Evolutionary conservation across 2,113 vertebrate species (phyloP), one percentile per base, ranked within the genome.

Genomic region (Xyrauchen texanus): DNA sequence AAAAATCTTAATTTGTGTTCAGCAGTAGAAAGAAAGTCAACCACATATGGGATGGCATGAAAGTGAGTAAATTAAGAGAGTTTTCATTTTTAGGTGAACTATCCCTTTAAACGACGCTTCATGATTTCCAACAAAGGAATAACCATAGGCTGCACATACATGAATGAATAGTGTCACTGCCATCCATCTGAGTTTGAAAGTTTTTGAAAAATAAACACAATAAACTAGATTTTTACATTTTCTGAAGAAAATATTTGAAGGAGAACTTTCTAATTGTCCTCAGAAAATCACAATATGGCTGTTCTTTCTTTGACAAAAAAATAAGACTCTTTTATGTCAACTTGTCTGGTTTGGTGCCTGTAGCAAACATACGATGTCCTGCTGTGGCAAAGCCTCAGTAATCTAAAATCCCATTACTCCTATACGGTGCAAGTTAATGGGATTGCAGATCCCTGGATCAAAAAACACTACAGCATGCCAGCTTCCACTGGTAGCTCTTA

Each of bases 331-430:
- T 47, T 69, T 49, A 51, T 51, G 47, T 63, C 10, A 9, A 64
- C 58, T 52, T 15, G 52, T 71, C 63, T n/a, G 49, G 57, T 16
- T 82, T 52, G 58, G 66, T 69, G 45, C 78, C 34, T 49, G 21
- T 13, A n/a, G 60, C 21, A 68, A 76, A 78, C 66, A 5, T 46
- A 64, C 49, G 13, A 47, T 70, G 21, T 79, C 76, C 76, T 47
- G 87, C 85, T 85, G 83, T 84, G 69, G 78, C 21, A 79, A 87
- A 53, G 81, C 82, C 84, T 85, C 76, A 66, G 81, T 85, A 87
- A 86, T 84, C 86, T 85, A 74, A 90, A 90, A 91, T 92, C 90
- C 87, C 86, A 87, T 92, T 91, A 90, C 79, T 88, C 62, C 68
- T 83, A 85, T 82, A 83, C 80, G 63, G 69, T 63, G 79, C 77